These are phyloP conservation scores for Acanthosepion esculentum DNA, from an alignment of 2,888 invertebrate species.

Conservation along the genomic window DNA sequence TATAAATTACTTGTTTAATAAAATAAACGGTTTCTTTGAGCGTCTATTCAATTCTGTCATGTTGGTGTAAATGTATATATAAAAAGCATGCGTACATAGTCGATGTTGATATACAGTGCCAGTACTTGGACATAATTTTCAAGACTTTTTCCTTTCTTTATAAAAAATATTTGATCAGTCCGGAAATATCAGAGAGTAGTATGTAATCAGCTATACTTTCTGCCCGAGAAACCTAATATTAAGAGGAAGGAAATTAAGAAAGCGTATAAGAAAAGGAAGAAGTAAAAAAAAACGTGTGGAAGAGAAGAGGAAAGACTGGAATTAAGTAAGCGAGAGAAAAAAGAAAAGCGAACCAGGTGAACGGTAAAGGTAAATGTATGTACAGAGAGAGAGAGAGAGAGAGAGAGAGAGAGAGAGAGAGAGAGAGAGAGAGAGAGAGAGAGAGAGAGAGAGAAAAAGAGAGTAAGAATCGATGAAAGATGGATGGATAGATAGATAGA, in stretches of 20 bases:
- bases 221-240: background rate
- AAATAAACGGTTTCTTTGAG: no score
- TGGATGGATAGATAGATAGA: background rate
- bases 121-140: no score
- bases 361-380: background rate
- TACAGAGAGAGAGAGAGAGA: no score
- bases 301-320: background rate
- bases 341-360: background rate
- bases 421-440: no score
- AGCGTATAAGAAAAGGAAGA: background rate
- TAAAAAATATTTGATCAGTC: no score
- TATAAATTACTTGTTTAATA: no score
- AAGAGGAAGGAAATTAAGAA: background rate
- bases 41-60: no score
- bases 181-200: background rate
- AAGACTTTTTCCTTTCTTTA: no score
- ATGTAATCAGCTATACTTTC: background rate
- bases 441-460: background rate
- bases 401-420: background rate
- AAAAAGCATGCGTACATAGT: no score
- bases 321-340: background rate
- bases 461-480: background rate
- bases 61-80: background rate
- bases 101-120: no score
- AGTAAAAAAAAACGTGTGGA: background rate